Evolutionary conservation across 1,140 invertebrate genomes (phyloP), one percentile per base, ranked within the genome.

Genomic region (Sitodiplosis mosellana): DNA sequence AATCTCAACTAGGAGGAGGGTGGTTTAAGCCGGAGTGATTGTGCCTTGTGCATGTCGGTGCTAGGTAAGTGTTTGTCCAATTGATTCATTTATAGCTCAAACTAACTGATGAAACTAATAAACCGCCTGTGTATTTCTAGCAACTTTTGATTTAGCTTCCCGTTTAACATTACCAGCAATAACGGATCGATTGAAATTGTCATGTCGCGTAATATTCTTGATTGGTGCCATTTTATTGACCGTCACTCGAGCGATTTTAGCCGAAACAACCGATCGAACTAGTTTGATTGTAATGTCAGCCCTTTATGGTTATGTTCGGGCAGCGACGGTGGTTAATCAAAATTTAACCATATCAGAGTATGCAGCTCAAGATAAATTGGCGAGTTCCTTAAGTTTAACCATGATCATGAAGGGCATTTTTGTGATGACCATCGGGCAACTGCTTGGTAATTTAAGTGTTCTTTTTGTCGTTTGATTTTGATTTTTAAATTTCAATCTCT

Each of bases 391-490:
- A 22, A 80, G 81, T 14, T 64, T 83, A 1, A 79, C 75, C 47
- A 83, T 83, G 80, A 71, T 83, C 17, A 69, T 70, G 2, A 84
- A 82, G 63, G 80, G 80, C 18, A 56, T 82, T 1, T 70, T 77
- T 20, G 74, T 80, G 1, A 70, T 80, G 1, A 69, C 67, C 1
- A 56, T 80, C 14, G 80, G 80, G 15, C 78, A 78, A 51, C 56
- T 80, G 48, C 63, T 82, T 14, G 81, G 81, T 43, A 20, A 11
- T 11, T 43, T 7, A 12, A 43, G 3, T 18, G 18, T 18, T 43
- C 18, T 54, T n/a, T 45, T 69, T 27, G 4, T 27, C 27, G 10
- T 10, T 27, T 27, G 27, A 27, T 27, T 27, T 3, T 3, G 27
- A n/a, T n/a, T n/a, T 27, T 27, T 27, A 10, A 5, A 27, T 27